Conservation (phyloP, 2,797 vertebrate species). For the Carduelis carduelis region DNA sequence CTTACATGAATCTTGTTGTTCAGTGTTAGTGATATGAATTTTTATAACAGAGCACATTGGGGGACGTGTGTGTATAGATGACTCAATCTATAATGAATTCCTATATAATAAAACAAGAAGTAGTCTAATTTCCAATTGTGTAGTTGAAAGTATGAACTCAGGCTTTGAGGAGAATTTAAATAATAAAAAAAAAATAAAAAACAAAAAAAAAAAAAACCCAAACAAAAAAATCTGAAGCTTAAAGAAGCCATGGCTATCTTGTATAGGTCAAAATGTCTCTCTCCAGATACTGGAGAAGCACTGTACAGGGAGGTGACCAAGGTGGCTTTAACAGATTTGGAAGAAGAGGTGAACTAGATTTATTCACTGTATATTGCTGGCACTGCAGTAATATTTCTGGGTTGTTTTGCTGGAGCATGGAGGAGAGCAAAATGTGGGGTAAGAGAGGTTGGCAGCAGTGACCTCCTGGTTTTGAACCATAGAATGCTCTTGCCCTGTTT, state of each 20-base stretch:
- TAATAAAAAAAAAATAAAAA: not conserved
- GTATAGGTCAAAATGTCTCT: not conserved
- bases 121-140: not conserved
- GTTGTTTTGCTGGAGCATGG: not conserved
- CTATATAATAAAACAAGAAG: not conserved
- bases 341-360: not conserved
- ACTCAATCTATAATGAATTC: not conserved
- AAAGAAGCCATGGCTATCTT: not conserved
- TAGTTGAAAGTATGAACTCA: not conserved
- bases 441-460: not conserved
- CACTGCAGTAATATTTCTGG: not conserved
- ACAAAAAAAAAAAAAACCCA: too few species aligned
- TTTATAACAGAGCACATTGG: not conserved
- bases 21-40: not conserved
- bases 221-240: not conserved
- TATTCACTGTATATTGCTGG: not conserved
- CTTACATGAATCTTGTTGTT: not conserved
- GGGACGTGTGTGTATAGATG: not conserved
- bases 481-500: not conserved
- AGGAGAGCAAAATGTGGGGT: not conserved
- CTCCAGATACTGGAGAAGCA: not conserved
- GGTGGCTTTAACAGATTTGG: not conserved
- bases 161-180: not conserved
- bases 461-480: not conserved
- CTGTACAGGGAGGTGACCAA: not conserved